Evolutionary conservation across 2,797 vertebrate species (phyloP).

Genomic region (Sebastes elongatus): DNA sequence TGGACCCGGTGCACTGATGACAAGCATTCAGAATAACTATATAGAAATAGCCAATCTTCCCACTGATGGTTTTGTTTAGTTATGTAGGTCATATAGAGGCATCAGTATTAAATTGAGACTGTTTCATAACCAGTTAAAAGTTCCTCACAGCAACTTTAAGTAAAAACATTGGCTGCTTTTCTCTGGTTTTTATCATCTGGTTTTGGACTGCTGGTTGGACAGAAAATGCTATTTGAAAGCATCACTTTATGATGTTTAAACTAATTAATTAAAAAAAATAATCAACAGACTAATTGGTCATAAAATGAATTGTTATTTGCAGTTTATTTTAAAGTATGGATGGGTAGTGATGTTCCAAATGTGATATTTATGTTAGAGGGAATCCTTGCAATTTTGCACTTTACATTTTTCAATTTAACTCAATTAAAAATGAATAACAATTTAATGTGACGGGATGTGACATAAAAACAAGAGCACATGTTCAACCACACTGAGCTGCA

Average conservation of each 20-base stretch:
- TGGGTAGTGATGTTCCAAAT: neutral
- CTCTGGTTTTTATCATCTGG: neutral
- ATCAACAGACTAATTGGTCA: neutral
- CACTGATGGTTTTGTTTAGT: too few species aligned
- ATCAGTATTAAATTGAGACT: too few species aligned
- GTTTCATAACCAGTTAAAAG: too few species aligned
- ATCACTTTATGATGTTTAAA: neutral
- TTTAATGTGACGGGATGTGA: neutral
- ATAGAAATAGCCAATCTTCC: too few species aligned
- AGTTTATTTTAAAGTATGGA: neutral
- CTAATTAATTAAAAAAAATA: neutral
- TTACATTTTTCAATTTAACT: neutral
- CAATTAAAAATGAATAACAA: neutral
- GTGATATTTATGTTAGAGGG: neutral
- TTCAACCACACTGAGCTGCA: neutral
- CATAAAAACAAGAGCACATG: neutral
- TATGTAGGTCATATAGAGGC: too few species aligned
- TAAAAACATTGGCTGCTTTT: too few species aligned
- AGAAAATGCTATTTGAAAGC: neutral
- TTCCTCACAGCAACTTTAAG: too few species aligned
- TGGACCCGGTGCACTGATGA: too few species aligned
- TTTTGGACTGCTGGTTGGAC: neutral
- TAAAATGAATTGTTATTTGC: neutral
- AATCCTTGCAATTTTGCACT: neutral
- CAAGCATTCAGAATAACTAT: too few species aligned